These are phyloP conservation scores for Drosophila putrida DNA, from an alignment of 2,888 invertebrate species.

Conservation along the genomic window DNA sequence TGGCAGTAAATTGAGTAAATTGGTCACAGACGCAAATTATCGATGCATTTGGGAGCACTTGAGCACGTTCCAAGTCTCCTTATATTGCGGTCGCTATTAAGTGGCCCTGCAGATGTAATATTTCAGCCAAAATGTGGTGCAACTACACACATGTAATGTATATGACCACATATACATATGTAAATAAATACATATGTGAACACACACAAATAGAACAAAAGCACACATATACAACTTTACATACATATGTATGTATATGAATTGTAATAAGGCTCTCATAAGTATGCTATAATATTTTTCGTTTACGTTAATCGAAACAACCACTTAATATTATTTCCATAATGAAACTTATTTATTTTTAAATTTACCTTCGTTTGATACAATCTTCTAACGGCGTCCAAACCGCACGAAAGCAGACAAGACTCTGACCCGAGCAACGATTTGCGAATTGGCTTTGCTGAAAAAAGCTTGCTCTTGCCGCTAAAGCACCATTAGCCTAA, in stretches of 20 bases:
- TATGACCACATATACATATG: neutral
- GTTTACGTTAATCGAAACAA: neutral
- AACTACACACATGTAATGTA: conserved; percentile 26
- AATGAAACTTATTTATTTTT: neutral
- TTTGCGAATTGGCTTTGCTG: conserved; percentile 28
- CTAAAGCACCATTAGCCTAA: conserved; percentile 37
- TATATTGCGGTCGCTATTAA: conserved; percentile 24
- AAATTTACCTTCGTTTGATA: conserved; percentile 12
- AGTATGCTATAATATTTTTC: conserved; percentile 36
- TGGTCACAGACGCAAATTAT: conserved; percentile 77
- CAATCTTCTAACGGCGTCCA: conserved; percentile 55
- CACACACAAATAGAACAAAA: neutral
- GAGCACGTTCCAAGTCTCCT: conserved; percentile 63
- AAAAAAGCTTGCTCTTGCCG: conserved; percentile 52
- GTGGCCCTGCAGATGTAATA: conserved; percentile 31
- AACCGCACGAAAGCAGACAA: conserved; percentile 70
- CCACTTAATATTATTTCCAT: neutral
- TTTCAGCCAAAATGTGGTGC: conserved; percentile 27
- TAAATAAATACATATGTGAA: neutral
- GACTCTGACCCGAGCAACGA: conserved; percentile 66
- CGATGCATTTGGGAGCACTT: conserved; percentile 78
- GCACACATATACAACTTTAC: neutral
- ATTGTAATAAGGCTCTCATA: conserved; percentile 19
- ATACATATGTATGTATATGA: too few relatives aligned
- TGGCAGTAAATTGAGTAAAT: conserved; percentile 62